Evolutionary conservation across 2,888 invertebrate species (phyloP), one percentile per base, ranked within the genome.

Genomic region (Junonia oenone): DNA sequence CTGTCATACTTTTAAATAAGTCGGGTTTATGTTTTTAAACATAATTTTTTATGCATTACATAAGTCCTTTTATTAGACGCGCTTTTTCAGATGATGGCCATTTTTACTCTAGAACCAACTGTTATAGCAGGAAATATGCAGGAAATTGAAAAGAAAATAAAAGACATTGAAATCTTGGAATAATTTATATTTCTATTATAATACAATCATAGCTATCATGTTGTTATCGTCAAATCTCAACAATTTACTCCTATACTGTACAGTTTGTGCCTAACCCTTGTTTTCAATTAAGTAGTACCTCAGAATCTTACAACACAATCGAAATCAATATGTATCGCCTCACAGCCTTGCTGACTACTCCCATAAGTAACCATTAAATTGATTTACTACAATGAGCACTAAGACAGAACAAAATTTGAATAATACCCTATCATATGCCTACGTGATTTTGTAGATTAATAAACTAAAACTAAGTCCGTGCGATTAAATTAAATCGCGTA

Each of bases 181-280:
- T 89, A 88, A 89, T 83, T 89, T 89, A 88, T 88, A 88, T 86
- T 84, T 83, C 77, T 84, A 76, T 80, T 79, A 79, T 79, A 73
- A 72, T 83, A 85, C 79, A 83, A 83, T 86, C 75, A 62, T 66
- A 62, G 57, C 62, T 66, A 78, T 82, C 75, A 78, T 78, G 75
- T 78, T 76, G 75, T 81, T 74, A 81, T 82, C 76, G 87, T 87
- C 88, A 87, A 81, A 76, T 82, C 78, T 83, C 81, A 83, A 86
- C 80, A 82, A 76, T 67, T 81, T 80, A 70, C 68, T 65, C 74
- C 78, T 79, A 81, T 59, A 69, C 75, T 79, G 77, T 73, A 76
- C 74, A 76, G 66, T 85, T 89, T 89, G 89, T 88, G 89, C 88
- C 83, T 82, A 76, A 72, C 67, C 72, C 73, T 71, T 69, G 72